phyloP scores from a whole-genome alignment of 2,113 vertebrate genomes.

The Anhinga anhinga region DNA sequence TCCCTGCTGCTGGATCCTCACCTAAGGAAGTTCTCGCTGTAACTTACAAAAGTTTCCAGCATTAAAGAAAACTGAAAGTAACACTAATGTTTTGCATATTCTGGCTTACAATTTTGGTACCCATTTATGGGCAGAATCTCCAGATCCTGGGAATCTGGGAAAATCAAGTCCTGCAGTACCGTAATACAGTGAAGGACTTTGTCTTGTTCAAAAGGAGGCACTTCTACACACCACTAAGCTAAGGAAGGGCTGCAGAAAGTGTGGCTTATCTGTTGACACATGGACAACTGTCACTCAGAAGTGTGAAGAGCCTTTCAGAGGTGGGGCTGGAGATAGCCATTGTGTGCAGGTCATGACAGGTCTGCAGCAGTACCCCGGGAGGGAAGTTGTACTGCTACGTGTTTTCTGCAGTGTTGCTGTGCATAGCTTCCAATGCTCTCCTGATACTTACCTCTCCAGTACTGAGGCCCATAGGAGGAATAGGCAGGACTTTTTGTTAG shows the following conservation, averaged over 20 bases:
- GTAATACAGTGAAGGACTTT: neutral
- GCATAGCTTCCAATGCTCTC: neutral
- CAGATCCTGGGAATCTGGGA: neutral
- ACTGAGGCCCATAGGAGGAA: neutral
- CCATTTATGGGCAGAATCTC: neutral
- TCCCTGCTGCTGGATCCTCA: neutral
- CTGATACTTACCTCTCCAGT: neutral
- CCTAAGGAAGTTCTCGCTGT: neutral
- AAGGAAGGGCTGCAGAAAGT: neutral
- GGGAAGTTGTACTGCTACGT: neutral
- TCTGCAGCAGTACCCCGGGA: neutral
- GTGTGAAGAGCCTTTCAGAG: neutral
- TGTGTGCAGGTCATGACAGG: neutral
- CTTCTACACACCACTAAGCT: neutral
- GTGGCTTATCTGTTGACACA: fast-evolving
- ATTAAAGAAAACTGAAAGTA: neutral
- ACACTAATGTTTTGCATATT: neutral
- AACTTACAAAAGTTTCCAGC: neutral
- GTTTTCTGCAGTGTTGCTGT: neutral
- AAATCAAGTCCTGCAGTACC: neutral
- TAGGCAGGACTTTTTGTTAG: neutral
- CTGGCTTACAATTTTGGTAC: neutral
- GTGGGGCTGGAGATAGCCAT: neutral
- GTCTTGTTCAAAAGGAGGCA: neutral
- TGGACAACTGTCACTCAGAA: neutral